These are phyloP conservation scores for Harpagifer antarcticus DNA, from an alignment of 2,797 vertebrate species.

Conservation along the genomic window DNA sequence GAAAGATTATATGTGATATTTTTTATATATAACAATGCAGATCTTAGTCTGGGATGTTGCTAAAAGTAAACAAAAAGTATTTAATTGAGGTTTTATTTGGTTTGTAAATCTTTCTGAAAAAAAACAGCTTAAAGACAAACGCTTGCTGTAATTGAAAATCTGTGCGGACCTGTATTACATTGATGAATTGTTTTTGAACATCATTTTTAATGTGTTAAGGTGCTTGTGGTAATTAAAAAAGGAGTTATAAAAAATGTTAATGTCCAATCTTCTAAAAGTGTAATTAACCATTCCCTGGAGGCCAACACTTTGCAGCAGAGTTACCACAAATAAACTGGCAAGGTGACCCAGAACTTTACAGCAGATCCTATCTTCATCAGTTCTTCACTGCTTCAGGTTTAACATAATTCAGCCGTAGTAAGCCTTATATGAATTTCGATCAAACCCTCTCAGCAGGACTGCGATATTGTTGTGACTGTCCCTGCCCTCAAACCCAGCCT, in stretches of 20 bases:
- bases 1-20: not conserved
- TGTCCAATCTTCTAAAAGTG: constrained; percentile 16
- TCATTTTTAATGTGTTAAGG: constrained; percentile 19
- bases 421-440: constrained; percentile 12
- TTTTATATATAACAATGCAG: not conserved
- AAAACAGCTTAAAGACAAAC: not conserved
- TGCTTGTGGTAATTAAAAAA: constrained; percentile 24
- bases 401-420: constrained; percentile 16
- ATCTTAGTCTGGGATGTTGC: not conserved
- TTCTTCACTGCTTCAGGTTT: constrained; percentile 17
- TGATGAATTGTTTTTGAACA: constrained; percentile 3
- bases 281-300: constrained; percentile 29
- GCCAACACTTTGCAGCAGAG: constrained; percentile 35
- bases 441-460: not conserved
- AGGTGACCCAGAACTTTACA: constrained; percentile 40
- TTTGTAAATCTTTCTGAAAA: not conserved
- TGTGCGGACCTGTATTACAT: not conserved
- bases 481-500: constrained; percentile 24
- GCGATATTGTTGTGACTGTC: constrained; percentile 9
- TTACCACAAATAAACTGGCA: constrained; percentile 39
- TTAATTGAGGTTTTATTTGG: not conserved
- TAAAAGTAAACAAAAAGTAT: not conserved
- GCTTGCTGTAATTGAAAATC: not conserved
- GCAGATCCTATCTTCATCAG: constrained; percentile 13
- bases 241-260: constrained; percentile 6